Percentiles rank a stretch among this genome's conserved stretches.
These are phyloP conservation scores for Spermophilus dauricus DNA, from an alignment of 2,113 vertebrate genomes.

Conservation along the genomic window DNA sequence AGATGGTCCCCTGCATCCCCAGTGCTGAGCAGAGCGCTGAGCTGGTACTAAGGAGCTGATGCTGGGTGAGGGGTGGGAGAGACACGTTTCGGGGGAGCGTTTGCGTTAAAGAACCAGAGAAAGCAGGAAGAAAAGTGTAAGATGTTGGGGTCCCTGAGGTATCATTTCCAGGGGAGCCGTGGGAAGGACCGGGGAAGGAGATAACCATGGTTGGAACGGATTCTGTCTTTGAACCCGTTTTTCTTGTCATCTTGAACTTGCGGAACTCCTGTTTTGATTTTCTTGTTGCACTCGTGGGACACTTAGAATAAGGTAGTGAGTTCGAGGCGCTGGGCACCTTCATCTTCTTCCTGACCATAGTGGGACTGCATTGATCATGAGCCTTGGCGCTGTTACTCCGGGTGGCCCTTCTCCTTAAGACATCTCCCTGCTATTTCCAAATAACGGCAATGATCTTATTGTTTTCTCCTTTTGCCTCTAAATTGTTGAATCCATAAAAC, in stretches of 20 bases:
- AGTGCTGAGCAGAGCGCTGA: neutral
- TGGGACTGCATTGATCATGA: neutral
- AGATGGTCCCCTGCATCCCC: neutral
- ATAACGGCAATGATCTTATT: neutral
- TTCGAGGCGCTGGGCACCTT: neutral
- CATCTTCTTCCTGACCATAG: neutral
- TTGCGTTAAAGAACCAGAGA: neutral
- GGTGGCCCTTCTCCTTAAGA: neutral
- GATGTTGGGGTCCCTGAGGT: too few species aligned
- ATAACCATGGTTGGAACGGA: neutral
- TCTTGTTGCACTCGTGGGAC: neutral
- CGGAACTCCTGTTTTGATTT: neutral
- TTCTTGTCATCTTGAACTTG: neutral
- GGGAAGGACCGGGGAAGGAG: neutral
- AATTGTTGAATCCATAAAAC: neutral
- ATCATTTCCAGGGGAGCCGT: neutral
- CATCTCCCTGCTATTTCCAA: neutral
- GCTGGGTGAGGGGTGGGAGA: neutral
- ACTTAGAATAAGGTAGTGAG: neutral
- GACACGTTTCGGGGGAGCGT: neutral
- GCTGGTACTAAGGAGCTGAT: neutral
- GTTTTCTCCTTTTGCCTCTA: constrained; percentile 42
- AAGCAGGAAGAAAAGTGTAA: neutral
- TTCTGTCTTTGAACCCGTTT: neutral
- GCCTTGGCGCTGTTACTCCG: neutral